A percentile compares a stretch with the other conserved stretches of the same genome.
These are phyloP conservation scores for Zootoca vivipara DNA, from an alignment of 2,113 vertebrate genomes.

Conservation along the genomic window DNA sequence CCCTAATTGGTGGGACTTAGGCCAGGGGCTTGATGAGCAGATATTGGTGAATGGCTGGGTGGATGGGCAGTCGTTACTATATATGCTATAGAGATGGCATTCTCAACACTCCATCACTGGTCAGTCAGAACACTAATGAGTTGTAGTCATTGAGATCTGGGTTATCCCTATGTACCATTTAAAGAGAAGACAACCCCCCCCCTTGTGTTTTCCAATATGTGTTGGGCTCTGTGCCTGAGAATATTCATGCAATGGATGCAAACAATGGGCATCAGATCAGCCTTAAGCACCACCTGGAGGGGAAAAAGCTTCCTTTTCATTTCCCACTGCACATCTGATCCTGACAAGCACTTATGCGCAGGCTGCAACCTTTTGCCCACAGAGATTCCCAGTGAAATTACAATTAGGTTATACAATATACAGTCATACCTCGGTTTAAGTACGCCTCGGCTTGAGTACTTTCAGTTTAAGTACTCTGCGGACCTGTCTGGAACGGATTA, in stretches of 20 bases:
- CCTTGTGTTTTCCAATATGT: not conserved
- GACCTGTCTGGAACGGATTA: too few species aligned
- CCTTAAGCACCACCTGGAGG: constrained; percentile 21
- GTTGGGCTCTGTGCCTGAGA: constrained; percentile 30
- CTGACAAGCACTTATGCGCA: constrained; percentile 12
- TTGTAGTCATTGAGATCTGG: not conserved
- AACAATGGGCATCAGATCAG: constrained; percentile 26
- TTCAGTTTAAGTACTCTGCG: too few species aligned
- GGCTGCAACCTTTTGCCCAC: constrained; percentile 27
- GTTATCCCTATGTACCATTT: not conserved
- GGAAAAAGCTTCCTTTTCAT: constrained; percentile 25
- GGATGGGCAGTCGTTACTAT: not conserved
- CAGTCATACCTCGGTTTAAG: too few species aligned
- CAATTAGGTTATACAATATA: constrained; percentile 3
- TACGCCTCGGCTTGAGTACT: too few species aligned
- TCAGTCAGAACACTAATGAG: not conserved
- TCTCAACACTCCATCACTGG: not conserved
- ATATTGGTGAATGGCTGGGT: not conserved
- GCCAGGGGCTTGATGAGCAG: not conserved
- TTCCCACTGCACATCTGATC: constrained; percentile 6
- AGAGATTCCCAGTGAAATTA: constrained; percentile 3
- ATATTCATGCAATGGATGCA: constrained; percentile 9
- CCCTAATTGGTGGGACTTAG: not conserved
- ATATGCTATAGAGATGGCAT: not conserved
- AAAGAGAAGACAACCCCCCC: not conserved